These are phyloP conservation scores for Stigmatopora argus DNA, from an alignment of 2,113 vertebrate genomes.

Conservation along the genomic window DNA sequence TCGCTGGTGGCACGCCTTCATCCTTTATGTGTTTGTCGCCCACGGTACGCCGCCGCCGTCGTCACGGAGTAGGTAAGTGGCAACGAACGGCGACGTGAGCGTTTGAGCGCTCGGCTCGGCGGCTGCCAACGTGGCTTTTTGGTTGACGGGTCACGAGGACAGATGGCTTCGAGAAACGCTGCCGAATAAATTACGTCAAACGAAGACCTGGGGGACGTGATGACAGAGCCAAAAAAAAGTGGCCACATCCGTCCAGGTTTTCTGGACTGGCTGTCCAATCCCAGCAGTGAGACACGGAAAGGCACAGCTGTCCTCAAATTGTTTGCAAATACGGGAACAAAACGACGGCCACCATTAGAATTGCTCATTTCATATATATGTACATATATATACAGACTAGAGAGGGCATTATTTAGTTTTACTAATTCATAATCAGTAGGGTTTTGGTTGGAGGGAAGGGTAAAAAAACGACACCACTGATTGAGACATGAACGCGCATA, in stretches of 20 bases:
- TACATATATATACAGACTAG: background rate
- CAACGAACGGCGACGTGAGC: background rate
- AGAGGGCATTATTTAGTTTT: background rate
- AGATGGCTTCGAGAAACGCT: background rate
- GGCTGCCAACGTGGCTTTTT: slow-evolving; percentile 5
- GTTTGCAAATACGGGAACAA: background rate
- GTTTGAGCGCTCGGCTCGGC: background rate
- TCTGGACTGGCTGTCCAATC: background rate
- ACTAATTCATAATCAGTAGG: too few species aligned
- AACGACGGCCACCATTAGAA: background rate
- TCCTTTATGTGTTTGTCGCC: slow-evolving; percentile 5
- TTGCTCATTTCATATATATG: background rate
- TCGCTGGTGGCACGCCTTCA: background rate
- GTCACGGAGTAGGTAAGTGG: background rate
- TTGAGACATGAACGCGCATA: too few species aligned
- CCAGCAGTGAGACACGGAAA: background rate
- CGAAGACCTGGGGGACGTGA: slow-evolving; percentile 1
- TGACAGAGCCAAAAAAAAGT: background rate
- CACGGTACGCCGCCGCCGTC: background rate
- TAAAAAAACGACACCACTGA: too few species aligned
- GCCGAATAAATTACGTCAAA: background rate
- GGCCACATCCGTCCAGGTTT: background rate
- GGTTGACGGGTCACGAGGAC: slow-evolving; percentile 1
- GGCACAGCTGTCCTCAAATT: background rate
- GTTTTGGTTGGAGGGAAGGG: too few species aligned